phyloP scores from a whole-genome alignment of 2,888 invertebrate species.

The Prostheceraeus crozeri region DNA sequence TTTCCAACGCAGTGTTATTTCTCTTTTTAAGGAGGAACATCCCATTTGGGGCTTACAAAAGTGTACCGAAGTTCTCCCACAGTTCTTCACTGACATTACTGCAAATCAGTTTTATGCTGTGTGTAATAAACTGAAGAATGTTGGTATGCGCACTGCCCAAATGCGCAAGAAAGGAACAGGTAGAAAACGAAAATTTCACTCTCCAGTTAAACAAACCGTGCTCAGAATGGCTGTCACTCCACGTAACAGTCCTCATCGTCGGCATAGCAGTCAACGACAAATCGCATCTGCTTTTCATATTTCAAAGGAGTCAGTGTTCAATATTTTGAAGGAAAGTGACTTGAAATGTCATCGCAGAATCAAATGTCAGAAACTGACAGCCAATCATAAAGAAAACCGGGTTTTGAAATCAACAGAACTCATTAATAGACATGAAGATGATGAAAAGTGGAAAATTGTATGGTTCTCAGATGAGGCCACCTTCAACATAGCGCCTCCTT shows the following conservation, averaged over 20 bases:
- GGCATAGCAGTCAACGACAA: constrained; percentile 32
- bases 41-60: constrained; percentile 21
- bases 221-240: constrained; percentile 27
- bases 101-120: constrained; percentile 33
- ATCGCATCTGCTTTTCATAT: constrained; percentile 24
- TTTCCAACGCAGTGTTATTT: constrained; percentile 31
- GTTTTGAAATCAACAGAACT: constrained; percentile 29
- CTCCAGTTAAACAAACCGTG: constrained; percentile 33
- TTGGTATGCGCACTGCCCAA: constrained; percentile 27
- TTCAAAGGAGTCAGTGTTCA: constrained; percentile 29
- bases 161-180: constrained; percentile 33
- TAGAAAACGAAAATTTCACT: constrained; percentile 20
- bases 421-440: constrained; percentile 31
- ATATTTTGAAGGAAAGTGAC: constrained; percentile 31
- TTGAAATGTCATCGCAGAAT: constrained; percentile 28
- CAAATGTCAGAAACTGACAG: constrained; percentile 31
- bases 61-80: constrained; percentile 28
- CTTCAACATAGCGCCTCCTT: constrained; percentile 30
- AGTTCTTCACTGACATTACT: constrained; percentile 28
- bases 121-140: constrained; percentile 30
- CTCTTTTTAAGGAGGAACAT: constrained; percentile 29
- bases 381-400: constrained; percentile 20
- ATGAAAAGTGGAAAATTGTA: constrained; percentile 28
- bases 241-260: constrained; percentile 27
- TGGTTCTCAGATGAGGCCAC: constrained; percentile 31